A percentile compares a stretch with the other conserved stretches of the same genome.
These are phyloP conservation scores for Tenthredo notha DNA, from an alignment of 2,888 invertebrate species.

Conservation along the genomic window DNA sequence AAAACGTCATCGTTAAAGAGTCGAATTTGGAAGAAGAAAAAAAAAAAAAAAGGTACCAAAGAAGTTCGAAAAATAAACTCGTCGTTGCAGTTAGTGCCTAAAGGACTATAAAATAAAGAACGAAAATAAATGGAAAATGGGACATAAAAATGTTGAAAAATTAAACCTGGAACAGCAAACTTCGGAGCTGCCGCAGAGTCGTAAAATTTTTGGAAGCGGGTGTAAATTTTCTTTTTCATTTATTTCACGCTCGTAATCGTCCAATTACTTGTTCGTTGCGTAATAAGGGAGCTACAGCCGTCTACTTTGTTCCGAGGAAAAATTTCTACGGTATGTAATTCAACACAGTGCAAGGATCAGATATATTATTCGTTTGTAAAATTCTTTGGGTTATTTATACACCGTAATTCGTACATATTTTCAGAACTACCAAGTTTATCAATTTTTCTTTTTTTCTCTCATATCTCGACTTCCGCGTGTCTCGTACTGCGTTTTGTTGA, in stretches of 20 bases:
- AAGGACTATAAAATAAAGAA: conserved; percentile 4
- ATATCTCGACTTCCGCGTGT: conserved; percentile 9
- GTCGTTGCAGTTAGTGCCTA: background rate
- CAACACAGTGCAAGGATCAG: background rate
- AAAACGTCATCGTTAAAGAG: background rate
- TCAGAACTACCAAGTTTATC: background rate
- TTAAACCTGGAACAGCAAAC: background rate
- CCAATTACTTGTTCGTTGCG: conserved; percentile 58
- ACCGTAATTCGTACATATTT: background rate
- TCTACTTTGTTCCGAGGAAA: background rate
- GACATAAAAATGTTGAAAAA: background rate
- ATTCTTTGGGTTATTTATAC: background rate
- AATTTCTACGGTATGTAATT: background rate
- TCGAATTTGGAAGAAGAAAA: background rate
- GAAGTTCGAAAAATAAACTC: background rate
- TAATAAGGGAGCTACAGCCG: conserved; percentile 20
- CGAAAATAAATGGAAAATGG: background rate
- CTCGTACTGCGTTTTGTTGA: conserved; percentile 5
- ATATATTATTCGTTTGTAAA: background rate
- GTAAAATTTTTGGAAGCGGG: background rate
- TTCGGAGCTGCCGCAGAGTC: background rate
- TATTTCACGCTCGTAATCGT: conserved; percentile 56
- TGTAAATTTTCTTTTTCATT: conserved; percentile 32
- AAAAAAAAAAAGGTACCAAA: background rate
- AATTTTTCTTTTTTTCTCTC: background rate